Conservation (phyloP, 2,113 vertebrate species). For the Lota lota region DNA sequence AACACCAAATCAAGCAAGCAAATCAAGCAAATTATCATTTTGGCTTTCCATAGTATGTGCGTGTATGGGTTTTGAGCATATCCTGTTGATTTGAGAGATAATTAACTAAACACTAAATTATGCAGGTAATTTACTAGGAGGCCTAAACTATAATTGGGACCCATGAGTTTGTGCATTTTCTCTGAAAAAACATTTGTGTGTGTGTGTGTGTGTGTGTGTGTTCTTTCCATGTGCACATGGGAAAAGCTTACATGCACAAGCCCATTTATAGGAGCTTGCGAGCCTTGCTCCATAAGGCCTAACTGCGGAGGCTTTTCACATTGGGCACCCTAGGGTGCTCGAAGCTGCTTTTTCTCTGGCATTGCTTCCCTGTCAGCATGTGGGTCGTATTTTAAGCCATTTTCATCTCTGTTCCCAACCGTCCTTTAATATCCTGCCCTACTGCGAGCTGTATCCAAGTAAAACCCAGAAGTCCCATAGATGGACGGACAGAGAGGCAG, state of each 20-base stretch:
- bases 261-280: background rate
- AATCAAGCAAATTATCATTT: too few species aligned
- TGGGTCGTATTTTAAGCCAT: constrained; percentile 22
- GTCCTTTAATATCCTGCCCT: constrained; percentile 32
- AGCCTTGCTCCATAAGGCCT: background rate
- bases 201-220: constrained; percentile 1
- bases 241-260: background rate
- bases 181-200: background rate
- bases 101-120: too few species aligned
- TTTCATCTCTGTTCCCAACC: constrained; percentile 29
- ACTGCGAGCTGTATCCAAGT: constrained; percentile 40
- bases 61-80: too few species aligned
- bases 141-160: too few species aligned
- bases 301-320: background rate
- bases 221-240: background rate
- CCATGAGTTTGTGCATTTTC: background rate
- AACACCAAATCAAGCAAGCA: too few species aligned
- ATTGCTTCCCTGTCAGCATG: constrained; percentile 18
- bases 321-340: background rate
- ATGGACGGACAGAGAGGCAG: constrained; percentile 25
- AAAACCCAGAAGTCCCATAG: constrained; percentile 39
- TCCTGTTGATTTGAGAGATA: too few species aligned
- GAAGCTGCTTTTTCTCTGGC: background rate
- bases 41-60: too few species aligned
- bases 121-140: too few species aligned